Evolutionary conservation across 2,888 invertebrate species (phyloP).

Genomic region (Tryphoninae sp.): DNA sequence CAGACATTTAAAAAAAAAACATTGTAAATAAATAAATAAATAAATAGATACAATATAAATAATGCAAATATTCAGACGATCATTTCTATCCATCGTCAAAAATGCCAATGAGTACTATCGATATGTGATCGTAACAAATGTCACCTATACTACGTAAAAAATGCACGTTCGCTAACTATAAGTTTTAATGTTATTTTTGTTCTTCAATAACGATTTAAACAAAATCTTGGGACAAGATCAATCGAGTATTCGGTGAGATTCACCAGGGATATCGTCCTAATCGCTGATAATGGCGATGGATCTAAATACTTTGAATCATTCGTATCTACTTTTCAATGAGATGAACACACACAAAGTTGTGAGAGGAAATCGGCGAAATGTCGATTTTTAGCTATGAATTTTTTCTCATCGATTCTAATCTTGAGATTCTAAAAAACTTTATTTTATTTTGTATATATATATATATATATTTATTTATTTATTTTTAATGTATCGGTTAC

Average conservation of each 20-base stretch:
- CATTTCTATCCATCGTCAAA: conserved; percentile 40
- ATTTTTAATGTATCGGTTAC: conserved; percentile 28
- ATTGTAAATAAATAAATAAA: conserved; percentile 18
- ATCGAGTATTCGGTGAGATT: conserved; percentile 36
- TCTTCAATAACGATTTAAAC: conserved; percentile 15
- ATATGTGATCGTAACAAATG: conserved; percentile 67
- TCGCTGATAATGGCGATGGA: conserved; percentile 36
- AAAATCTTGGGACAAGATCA: conserved; percentile 21
- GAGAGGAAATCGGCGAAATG: conserved; percentile 36
- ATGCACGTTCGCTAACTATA: conserved; percentile 45
- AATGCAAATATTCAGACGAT: conserved; percentile 32
- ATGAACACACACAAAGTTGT: conserved; percentile 48
- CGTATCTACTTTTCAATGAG: conserved; percentile 18
- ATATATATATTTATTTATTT: not conserved
- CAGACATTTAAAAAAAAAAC: conserved; percentile 16
- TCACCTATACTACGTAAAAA: conserved; percentile 57
- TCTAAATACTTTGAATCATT: conserved; percentile 37
- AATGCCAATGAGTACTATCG: conserved; percentile 59
- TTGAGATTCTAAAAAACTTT: conserved; percentile 36
- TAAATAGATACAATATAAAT: conserved; percentile 43
- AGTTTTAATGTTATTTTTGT: not conserved
- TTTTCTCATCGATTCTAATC: conserved; percentile 40
- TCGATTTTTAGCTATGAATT: conserved; percentile 23
- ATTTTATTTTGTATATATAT: conserved; percentile 32
- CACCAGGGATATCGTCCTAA: conserved; percentile 20